These are phyloP conservation scores for Sepiola atlantica DNA, from an alignment of 2,888 invertebrate genomes.

Conservation along the genomic window DNA sequence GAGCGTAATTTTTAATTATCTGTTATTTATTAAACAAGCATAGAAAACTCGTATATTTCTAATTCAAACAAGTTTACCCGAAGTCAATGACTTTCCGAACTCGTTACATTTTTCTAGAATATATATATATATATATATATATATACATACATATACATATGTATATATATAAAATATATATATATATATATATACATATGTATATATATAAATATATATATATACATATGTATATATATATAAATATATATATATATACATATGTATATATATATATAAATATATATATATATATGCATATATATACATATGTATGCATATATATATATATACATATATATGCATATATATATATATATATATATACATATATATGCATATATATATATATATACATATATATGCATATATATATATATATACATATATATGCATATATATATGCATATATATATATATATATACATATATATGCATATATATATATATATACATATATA, in stretches of 20 bases:
- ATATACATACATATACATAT: background rate
- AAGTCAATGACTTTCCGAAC: too few species aligned
- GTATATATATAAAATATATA: background rate
- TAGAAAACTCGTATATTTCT: too few species aligned
- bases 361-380: background rate
- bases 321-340: background rate
- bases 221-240: background rate
- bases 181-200: background rate
- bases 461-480: background rate
- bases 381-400: slow-evolving; percentile 3
- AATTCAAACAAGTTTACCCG: too few species aligned
- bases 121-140: background rate
- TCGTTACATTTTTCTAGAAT: too few species aligned
- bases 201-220: background rate
- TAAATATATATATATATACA: background rate
- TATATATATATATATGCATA: background rate
- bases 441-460: background rate
- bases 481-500: background rate
- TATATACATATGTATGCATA: background rate
- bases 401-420: background rate
- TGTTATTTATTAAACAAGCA: too few species aligned
- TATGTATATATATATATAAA: background rate
- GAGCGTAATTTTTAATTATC: too few species aligned
- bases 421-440: background rate
- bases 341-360: background rate